Base-by-base conservation (phyloP, 1,140 invertebrate species). In the Mamestra configurata region DNA sequence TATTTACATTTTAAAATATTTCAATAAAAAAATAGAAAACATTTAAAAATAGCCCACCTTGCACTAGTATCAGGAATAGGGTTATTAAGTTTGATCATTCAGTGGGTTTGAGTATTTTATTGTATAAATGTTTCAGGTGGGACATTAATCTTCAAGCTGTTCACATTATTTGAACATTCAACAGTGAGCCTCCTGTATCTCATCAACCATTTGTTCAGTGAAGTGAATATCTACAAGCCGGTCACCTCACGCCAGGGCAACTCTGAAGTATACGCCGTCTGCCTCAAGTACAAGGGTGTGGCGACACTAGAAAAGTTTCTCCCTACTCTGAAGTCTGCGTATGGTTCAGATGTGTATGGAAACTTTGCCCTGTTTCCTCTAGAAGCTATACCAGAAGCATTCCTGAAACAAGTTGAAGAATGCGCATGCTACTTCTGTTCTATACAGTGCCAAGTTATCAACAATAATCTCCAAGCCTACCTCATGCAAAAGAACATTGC, bases 201-300 rank as follows among this genome's bases (percentile, higher is more conserved):
- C 1, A 95, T 99, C 0, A 96, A 97, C 83, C 97, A 97, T 86
- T 89, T 96, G 20, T 99, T 99, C 92, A 84, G 96, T 22, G 88
- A 97, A 84, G 96, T 99, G 0, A 93, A 96, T 79, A 94, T 98
- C 4, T 98, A 97, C 83, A 99, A 99, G 92, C 99, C 99, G 8
- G 97, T 96, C 0, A 98, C 98, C 0, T 99, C 98, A 53, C 98
- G 98, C 90, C 97, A 97, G 88, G 98, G 98, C 11, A 99, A 99
- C 93, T 99, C 98, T 0, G 99, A 99, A 93, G 96, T 98, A 0
- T 99, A 99, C 93, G 95, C 98, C 0, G 95, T 99, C 11, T 98
- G 98, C 89, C 84, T 96, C n/a, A 94, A 95, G 15, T 98, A 96
- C 88, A 95, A 94, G 81, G 96, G 96, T 27, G 85, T 77, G 51